phyloP scores from a whole-genome alignment of 1,140 invertebrate genomes.

The Lepidostoma basale region DNA sequence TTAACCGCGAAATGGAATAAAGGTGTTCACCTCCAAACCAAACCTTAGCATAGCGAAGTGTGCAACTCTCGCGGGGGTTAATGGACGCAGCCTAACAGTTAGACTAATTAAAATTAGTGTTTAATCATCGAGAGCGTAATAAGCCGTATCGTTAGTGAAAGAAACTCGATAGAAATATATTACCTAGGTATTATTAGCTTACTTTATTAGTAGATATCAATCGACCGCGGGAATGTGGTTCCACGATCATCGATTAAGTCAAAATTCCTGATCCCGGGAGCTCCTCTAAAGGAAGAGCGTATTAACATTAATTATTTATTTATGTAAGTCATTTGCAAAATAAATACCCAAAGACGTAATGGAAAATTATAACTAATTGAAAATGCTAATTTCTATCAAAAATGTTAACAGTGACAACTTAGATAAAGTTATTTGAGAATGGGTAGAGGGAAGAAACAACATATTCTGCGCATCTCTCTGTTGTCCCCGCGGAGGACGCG shows the following conservation, averaged over 20 bases:
- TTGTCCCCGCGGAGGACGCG: not conserved
- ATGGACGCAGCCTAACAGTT: conserved; percentile 6
- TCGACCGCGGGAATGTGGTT: not conserved
- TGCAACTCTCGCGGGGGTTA: no score
- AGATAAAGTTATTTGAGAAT: no score
- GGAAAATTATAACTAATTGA: conserved; percentile 6
- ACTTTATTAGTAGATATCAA: conserved; percentile 19
- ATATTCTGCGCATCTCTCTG: not conserved
- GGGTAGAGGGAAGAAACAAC: not conserved
- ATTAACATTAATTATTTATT: conserved; percentile 22
- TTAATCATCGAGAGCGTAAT: conserved; percentile 22
- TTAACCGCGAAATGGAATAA: no score
- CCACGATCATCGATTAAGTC: conserved; percentile 19
- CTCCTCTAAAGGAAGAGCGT: conserved; percentile 19
- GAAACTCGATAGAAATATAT: conserved; percentile 17
- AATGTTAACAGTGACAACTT: not conserved
- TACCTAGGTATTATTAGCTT: not conserved
- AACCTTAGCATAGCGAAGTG: no score
- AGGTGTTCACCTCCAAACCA: no score
- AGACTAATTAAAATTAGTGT: conserved; percentile 7
- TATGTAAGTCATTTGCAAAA: conserved; percentile 18
- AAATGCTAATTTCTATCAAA: conserved; percentile 10
- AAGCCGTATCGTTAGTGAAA: conserved; percentile 9
- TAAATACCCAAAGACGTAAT: conserved; percentile 5
- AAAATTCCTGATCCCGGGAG: conserved; percentile 29